Evolutionary conservation across 2,797 vertebrate genomes (phyloP).

Genomic region (Crenichthys baileyi): DNA sequence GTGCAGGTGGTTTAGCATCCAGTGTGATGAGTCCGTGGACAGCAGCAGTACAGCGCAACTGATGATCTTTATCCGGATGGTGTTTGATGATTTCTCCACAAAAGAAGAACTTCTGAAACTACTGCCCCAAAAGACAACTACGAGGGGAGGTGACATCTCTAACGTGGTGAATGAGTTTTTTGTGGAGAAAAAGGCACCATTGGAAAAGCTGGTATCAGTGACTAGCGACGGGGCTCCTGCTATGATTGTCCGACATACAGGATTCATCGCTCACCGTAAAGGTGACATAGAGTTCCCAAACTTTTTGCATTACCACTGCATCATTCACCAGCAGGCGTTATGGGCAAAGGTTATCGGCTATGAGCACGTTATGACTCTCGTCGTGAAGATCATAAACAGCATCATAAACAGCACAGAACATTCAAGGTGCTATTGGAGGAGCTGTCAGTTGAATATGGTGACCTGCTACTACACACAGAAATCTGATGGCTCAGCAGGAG

Average conservation of each 20-base stretch:
- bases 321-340: no score
- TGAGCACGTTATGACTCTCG: conserved; percentile 35
- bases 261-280: conserved; percentile 28
- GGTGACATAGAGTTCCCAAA: no score
- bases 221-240: conserved; percentile 30
- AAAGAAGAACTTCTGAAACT: conserved; percentile 40
- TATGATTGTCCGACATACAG: conserved; percentile 27
- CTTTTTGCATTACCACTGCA: no score
- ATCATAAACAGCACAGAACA: conserved; percentile 6
- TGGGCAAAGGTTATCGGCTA: conserved; percentile 30
- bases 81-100: conserved; percentile 41
- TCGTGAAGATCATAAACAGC: conserved; percentile 33
- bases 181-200: no score
- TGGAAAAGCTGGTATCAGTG: background rate
- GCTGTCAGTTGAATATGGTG: conserved; percentile 11
- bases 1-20: conserved; percentile 39
- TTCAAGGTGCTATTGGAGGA: conserved; percentile 9
- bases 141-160: conserved; percentile 23
- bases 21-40: conserved; percentile 39
- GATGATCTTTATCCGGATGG: conserved; percentile 15
- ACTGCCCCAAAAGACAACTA: conserved; percentile 40
- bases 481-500: conserved; percentile 18
- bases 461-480: conserved; percentile 10
- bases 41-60: conserved; percentile 36
- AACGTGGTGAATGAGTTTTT: background rate